Evolutionary conservation across 2,797 vertebrate genomes (phyloP), one percentile per base, ranked within the genome.

Genomic region (Arrhamphus sclerolepis): DNA sequence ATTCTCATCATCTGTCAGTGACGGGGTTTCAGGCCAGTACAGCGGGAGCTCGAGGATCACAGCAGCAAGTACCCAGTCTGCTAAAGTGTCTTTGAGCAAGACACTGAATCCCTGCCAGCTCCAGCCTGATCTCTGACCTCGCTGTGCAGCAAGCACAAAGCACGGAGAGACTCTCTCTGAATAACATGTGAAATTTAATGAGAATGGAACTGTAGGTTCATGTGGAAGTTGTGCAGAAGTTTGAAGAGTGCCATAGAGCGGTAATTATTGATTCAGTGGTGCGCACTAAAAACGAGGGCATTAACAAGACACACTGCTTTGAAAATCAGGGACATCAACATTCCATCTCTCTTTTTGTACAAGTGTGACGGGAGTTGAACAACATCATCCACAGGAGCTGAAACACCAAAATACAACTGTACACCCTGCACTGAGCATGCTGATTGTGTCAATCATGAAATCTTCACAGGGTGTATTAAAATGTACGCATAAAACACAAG

Each of bases 31-130:
- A 77, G 70, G 71, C 58, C 61, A 71, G 61, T 17, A 10, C 42
- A 46, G 63, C 73, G 66, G 70, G 56, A 75, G 11, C 77, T 82
- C 40, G 13, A 66, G 62, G 69, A 75, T 44, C 34, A 38, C 34
- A 38, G 54, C 5, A 59, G 68, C 55, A 28, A 62, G 47, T 44
- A 58, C 50, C 57, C 54, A 50, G 56, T 62, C 62, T 77, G 53
- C 68, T 73, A 29, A 69, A 83, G 80, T 82, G 80, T 81, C 81
- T 85, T 78, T 85, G 70, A 78, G 80, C 76, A 80, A 80, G 67
- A 83, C 78, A 76, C 66, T 80, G 76, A 82, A 78, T 82, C n/a
- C 53, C 60, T 78, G 78, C 77, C 77, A 75, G 78, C 68, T 80
- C 43, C 74, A 58, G 48, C 29, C 62, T 77, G 80, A 82, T 62